phyloP scores from a whole-genome alignment of 2,113 vertebrate species.

The zebrafish (Danio rerio) region GRCz12tu NC_133198.1:26621501-26622000 shows the following conservation, averaged over 20 bases:
- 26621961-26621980: too few relatives aligned
- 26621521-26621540: too few relatives aligned
- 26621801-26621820: conserved; percentile 21
- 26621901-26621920: conserved; percentile 14
- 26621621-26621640: conserved; percentile 56
- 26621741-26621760: conserved; percentile 49
- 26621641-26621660: conserved; percentile 68
- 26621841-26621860: not conserved
- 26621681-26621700: conserved; percentile 41
- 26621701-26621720: conserved; percentile 55
- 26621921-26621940: conserved; percentile 23
- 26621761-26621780: conserved; percentile 56
- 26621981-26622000: too few relatives aligned
- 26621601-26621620: conserved; percentile 61
- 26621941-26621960: conserved; percentile 15
- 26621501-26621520: too few relatives aligned
- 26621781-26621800: conserved; percentile 49
- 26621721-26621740: conserved; percentile 66
- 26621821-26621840: not conserved
- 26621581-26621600: conserved; percentile 14
- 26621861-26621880: conserved; percentile 22
- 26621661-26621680: conserved; percentile 64
- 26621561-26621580: not conserved
- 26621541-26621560: too few relatives aligned
- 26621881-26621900: conserved; percentile 19